Conservation (phyloP, 2,113 vertebrate genomes). For the Solea solea region DNA sequence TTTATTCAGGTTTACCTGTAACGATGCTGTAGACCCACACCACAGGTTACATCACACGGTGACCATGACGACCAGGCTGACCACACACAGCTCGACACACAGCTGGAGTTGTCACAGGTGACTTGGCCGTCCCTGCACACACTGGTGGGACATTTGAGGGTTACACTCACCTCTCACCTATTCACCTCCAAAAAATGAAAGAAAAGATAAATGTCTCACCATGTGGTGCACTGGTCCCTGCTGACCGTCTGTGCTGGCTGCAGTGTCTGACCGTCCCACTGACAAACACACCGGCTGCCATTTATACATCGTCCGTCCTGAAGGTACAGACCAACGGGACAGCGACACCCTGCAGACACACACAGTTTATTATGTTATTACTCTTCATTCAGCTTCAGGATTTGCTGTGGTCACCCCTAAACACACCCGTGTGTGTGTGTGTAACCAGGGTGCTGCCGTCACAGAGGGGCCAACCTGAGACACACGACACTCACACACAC, state of each 20-base stretch:
- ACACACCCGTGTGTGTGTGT: too few relatives aligned
- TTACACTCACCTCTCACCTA: background rate
- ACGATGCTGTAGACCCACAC: conserved; percentile 82
- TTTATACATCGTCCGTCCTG: conserved; percentile 82
- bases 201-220: conserved; percentile 72
- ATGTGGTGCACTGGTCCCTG: conserved; percentile 80
- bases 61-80: conserved; percentile 91
- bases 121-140: conserved; percentile 81
- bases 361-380: background rate
- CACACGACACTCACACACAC: too few relatives aligned
- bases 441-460: too few relatives aligned
- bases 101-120: conserved; percentile 79
- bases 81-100: conserved; percentile 85
- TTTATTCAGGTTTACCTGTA: conserved; percentile 81
- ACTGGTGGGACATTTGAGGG: conserved; percentile 55
- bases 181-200: background rate
- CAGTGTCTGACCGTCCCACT: conserved; percentile 62
- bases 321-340: conserved; percentile 81
- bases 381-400: too few relatives aligned
- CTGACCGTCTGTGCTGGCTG: conserved; percentile 77
- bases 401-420: too few relatives aligned
- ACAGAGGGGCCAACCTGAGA: too few relatives aligned
- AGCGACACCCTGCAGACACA: conserved; percentile 84
- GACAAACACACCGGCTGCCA: conserved; percentile 83
- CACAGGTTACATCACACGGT: conserved; percentile 84